Percentiles rank a stretch among this genome's conserved stretches.
These are phyloP conservation scores for Chaetogeoica ovagalla DNA, from an alignment of 2,888 invertebrate genomes.

Conservation along the genomic window DNA sequence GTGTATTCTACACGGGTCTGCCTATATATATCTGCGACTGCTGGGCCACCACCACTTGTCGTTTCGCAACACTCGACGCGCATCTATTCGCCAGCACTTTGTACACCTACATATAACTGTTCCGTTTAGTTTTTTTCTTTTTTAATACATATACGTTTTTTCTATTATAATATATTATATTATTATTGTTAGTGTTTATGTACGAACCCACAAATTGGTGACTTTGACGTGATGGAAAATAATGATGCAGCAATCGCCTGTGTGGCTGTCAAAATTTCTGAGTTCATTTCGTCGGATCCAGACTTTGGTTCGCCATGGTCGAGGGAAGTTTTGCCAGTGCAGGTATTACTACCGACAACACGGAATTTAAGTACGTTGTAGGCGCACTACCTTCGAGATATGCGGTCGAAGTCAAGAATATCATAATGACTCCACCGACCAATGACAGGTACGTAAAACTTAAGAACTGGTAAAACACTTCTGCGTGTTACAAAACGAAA, in stretches of 20 bases:
- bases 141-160: too few species aligned
- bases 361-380: not conserved
- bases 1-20: not conserved
- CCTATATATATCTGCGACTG: not conserved
- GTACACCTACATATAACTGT: not conserved
- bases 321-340: not conserved
- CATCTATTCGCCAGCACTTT: not conserved
- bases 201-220: not conserved
- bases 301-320: not conserved
- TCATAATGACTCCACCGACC: not conserved
- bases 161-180: too few species aligned
- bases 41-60: not conserved
- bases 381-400: not conserved
- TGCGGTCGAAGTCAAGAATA: too few species aligned
- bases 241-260: not conserved
- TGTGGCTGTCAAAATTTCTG: not conserved
- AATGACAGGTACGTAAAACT: not conserved
- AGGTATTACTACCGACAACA: not conserved
- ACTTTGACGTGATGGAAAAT: not conserved
- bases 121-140: too few species aligned
- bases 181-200: too few species aligned
- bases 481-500: not conserved
- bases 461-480: not conserved
- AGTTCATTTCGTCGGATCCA: too few species aligned
- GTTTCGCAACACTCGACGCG: not conserved